Conservation (phyloP, 1,140 invertebrate genomes). For the Apis mellifera region Amel_HAv3.1 CM009946.2:3827501-3828000, state of each 20-base stretch:
- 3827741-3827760: slow-evolving; percentile 73
- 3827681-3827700: slow-evolving; percentile 1
- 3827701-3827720: slow-evolving; percentile 9
- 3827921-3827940: too few relatives aligned
- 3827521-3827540: background rate
- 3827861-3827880: background rate
- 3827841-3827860: too few relatives aligned
- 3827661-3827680: slow-evolving; percentile 44
- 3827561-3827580: slow-evolving; percentile 58
- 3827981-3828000: too few relatives aligned
- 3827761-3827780: slow-evolving; percentile 81
- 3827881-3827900: too few relatives aligned
- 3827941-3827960: too few relatives aligned
- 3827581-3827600: slow-evolving; percentile 36
- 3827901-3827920: too few relatives aligned
- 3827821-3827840: slow-evolving; percentile 67
- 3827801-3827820: slow-evolving; percentile 72
- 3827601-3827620: slow-evolving; percentile 50
- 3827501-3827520: slow-evolving; percentile 34
- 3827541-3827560: background rate
- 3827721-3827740: slow-evolving; percentile 24
- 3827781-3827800: slow-evolving; percentile 78
- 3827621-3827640: slow-evolving; percentile 67
- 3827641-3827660: slow-evolving; percentile 76
- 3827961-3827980: too few relatives aligned